A percentile compares a stretch with the other conserved stretches of the same genome.
These are phyloP conservation scores for Loris lydekkerianus DNA, from an alignment of 2,797 vertebrate species.

Conservation along the genomic window DNA sequence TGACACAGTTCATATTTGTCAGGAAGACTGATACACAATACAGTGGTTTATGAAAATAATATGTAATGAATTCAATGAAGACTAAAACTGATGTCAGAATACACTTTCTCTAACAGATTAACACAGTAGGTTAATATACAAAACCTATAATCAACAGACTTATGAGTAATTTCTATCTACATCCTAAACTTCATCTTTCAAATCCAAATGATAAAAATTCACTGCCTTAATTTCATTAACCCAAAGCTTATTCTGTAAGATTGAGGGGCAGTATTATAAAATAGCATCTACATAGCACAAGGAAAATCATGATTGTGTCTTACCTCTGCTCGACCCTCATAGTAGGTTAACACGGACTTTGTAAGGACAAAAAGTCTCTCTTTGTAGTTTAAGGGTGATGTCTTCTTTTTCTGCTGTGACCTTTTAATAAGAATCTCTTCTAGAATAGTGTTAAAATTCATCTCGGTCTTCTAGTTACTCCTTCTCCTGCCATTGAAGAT, in stretches of 20 bases:
- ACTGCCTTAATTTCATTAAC: slow-evolving; percentile 18
- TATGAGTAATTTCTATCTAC: background rate
- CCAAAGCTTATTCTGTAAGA: background rate
- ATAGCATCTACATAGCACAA: background rate
- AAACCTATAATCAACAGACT: background rate
- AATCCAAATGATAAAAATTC: slow-evolving; percentile 18
- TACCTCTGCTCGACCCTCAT: slow-evolving; percentile 95
- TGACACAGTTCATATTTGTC: background rate
- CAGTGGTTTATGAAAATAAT: background rate
- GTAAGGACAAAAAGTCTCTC: slow-evolving; percentile 96
- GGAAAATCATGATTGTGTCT: slow-evolving; percentile 59
- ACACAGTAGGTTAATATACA: background rate
- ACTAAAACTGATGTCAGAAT: slow-evolving; percentile 13
- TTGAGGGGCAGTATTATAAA: background rate
- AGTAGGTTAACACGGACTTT: slow-evolving; percentile 93
- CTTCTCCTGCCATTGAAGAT: slow-evolving; percentile 90
- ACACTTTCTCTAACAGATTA: slow-evolving; percentile 42
- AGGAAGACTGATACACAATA: slow-evolving; percentile 23
- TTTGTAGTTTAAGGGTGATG: slow-evolving; percentile 96
- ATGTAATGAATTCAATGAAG: slow-evolving; percentile 17
- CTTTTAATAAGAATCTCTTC: slow-evolving; percentile 96
- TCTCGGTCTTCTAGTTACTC: slow-evolving; percentile 89
- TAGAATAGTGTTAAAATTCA: slow-evolving; percentile 93
- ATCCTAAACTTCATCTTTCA: slow-evolving; percentile 32
- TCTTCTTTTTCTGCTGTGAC: slow-evolving; percentile 97